phyloP scores from a whole-genome alignment of 2,888 invertebrate genomes.

The Bibio marci region DNA sequence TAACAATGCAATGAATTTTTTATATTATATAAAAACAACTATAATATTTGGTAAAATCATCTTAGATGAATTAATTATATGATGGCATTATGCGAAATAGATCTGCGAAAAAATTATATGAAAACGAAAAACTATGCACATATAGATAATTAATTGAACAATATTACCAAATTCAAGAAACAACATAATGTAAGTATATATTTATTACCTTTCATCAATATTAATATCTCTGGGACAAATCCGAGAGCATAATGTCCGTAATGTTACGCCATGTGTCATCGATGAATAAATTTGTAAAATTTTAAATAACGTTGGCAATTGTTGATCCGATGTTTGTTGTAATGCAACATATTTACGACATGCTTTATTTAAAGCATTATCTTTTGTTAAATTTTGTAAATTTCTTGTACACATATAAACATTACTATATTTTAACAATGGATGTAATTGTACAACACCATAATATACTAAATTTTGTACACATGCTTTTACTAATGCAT shows the following conservation, averaged over 20 bases:
- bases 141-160: no score
- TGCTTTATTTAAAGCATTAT: slow-evolving; percentile 46
- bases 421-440: slow-evolving; percentile 72
- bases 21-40: no score
- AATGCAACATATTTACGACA: slow-evolving; percentile 37
- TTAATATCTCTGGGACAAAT: slow-evolving; percentile 40
- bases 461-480: slow-evolving; percentile 81
- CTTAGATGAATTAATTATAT: no score
- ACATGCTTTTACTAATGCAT: slow-evolving; percentile 84
- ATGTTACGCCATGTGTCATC: slow-evolving; percentile 51
- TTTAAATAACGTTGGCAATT: slow-evolving; percentile 22
- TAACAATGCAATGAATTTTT: neutral
- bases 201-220: slow-evolving; percentile 20
- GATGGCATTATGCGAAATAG: no score
- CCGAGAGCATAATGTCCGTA: slow-evolving; percentile 49
- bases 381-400: slow-evolving; percentile 48
- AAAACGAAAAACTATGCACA: no score
- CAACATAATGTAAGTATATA: no score
- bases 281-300: slow-evolving; percentile 40
- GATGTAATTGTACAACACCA: slow-evolving; percentile 53
- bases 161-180: no score
- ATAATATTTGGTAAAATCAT: no score
- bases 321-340: slow-evolving; percentile 18
- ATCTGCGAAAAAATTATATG: no score
- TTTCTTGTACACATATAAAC: slow-evolving; percentile 67